Evolutionary conservation across 92 coral and sea anemone genomes (phyloP), one percentile per base, ranked within the genome.

Genomic region (Paramuricea clavata): DNA sequence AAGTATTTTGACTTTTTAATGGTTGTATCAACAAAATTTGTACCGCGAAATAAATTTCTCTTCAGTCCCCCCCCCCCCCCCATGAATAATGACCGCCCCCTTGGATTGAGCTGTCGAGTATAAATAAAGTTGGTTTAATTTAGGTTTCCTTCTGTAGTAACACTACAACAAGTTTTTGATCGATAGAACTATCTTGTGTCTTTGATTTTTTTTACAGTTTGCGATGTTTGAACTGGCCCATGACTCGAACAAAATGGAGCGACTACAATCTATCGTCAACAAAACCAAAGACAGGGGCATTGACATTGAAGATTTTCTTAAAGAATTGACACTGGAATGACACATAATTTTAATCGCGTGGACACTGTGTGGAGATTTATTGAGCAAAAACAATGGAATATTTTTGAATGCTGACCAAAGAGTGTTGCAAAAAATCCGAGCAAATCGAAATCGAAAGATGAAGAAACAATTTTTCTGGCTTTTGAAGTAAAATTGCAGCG

Each of bases 181-280:
- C n/a, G 6, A n/a, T 16, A 65, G 19, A 21, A 31, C 13, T 9
- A 65, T 28, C 35, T 12, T 1, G 2, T n/a, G 60, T 78, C 30
- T 78, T 64, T 82, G 73, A 44, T 71, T 34, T 69, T 72, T 87
- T 57, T 87, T 79, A 77, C 95, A 97, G 99, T 97, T 90, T 88
- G 90, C 93, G 60, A 94, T 97, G 97, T 97, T 97, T 50, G 98
- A 93, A 87, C 86, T 97, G 34, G 92, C 94, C 60, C 94, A 86
- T 52, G 41, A 28, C 72, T 70, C 88, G 52, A 95, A 91, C 44
- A 77, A 81, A 82, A 83, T 82, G 35, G 31, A 90, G 17, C 87
- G 92, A 15, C 85, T 94, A 62, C 70, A 76, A 65, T 91, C 83
- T 52, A 94, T 94, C 70, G 86, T 91, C 81, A 65, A 82, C 26